Evolutionary conservation across 53 echinoderm and acorn worm species (phyloP).

Genomic region (Zoroaster sp.): DNA sequence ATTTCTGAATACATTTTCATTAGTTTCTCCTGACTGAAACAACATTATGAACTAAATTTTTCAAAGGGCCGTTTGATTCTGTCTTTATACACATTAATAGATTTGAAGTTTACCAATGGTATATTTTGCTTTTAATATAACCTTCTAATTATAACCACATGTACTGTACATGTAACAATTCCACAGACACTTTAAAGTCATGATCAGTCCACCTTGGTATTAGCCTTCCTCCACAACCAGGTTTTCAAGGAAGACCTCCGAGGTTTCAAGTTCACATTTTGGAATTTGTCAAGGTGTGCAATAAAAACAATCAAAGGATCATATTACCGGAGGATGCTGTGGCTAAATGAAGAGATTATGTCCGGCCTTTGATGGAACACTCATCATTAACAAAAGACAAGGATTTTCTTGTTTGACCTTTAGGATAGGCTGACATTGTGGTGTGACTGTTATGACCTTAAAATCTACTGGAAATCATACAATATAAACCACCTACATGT

Average conservation of each 20-base stretch:
- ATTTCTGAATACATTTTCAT: too few species aligned
- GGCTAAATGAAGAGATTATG: neutral
- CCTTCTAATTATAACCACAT: too few species aligned
- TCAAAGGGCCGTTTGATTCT: too few species aligned
- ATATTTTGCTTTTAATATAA: too few species aligned
- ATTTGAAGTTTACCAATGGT: too few species aligned
- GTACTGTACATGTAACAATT: too few species aligned
- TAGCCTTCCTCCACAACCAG: neutral
- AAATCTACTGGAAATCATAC: neutral
- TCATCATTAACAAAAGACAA: neutral
- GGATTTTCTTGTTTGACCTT: neutral
- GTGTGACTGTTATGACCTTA: neutral
- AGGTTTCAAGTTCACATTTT: neutral
- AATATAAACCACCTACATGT: too few species aligned
- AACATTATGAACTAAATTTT: too few species aligned
- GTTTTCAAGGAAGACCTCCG: neutral
- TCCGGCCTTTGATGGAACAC: neutral
- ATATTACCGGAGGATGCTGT: neutral
- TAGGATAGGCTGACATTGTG: neutral
- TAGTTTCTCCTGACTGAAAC: too few species aligned
- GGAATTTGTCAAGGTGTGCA: neutral
- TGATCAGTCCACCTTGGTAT: neutral
- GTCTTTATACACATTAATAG: too few species aligned
- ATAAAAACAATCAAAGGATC: constrained; percentile 12
- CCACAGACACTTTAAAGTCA: too few species aligned